Percentiles rank a stretch among this genome's conserved stretches.
Conservation (phyloP, 1,140 invertebrate species). For the Atta colombica region DNA sequence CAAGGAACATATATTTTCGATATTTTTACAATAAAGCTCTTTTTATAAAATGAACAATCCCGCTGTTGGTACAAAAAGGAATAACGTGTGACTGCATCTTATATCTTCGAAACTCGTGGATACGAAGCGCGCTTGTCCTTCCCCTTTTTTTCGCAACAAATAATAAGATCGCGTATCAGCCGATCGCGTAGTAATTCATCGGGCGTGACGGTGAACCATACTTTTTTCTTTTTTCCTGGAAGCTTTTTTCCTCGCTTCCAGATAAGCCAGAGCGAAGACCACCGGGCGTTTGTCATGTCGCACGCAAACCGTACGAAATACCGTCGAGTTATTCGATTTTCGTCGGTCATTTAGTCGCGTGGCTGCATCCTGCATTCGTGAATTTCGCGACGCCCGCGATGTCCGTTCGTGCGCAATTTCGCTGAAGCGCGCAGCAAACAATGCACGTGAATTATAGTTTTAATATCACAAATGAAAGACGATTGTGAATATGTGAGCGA, state of each 20-base stretch:
- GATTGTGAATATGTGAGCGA: neutral
- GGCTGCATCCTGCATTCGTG: neutral
- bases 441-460: constrained; percentile 20
- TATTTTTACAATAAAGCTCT: constrained; percentile 14
- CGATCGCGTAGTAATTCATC: constrained; percentile 31
- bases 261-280: constrained; percentile 36
- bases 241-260: neutral
- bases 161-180: constrained; percentile 49
- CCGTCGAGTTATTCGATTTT: constrained; percentile 41
- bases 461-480: constrained; percentile 17
- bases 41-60: neutral
- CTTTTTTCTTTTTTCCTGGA: neutral
- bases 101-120: constrained; percentile 20
- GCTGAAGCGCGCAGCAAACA: neutral
- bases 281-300: constrained; percentile 32
- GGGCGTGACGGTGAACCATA: neutral
- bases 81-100: neutral
- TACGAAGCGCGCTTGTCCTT: neutral
- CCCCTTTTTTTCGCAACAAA: constrained; percentile 13
- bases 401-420: neutral
- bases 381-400: neutral
- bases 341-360: constrained; percentile 34
- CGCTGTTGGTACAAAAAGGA: constrained; percentile 4
- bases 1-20: neutral
- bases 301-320: constrained; percentile 16